phyloP scores from a whole-genome alignment of 2,113 vertebrate species.

The Jaculus jaculus region DNA sequence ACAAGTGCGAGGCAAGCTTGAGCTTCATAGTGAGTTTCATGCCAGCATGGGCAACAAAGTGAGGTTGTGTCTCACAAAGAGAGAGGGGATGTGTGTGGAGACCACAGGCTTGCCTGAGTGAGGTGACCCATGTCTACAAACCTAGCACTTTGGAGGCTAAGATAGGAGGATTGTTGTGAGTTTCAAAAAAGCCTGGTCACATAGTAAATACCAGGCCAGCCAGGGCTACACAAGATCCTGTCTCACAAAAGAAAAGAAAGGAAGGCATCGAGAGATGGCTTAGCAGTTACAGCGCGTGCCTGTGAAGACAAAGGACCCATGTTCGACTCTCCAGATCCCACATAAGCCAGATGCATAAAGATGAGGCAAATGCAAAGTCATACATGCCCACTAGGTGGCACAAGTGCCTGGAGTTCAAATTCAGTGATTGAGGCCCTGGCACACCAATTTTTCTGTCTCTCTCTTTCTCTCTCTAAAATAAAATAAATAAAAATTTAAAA shows the following conservation, averaged over 20 bases:
- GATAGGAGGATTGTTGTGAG: neutral
- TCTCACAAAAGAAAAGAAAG: no score
- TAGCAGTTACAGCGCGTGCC: no score
- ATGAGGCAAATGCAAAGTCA: no score
- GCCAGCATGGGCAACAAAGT: neutral
- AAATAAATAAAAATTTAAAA: neutral
- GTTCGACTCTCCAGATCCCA: no score
- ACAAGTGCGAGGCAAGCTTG: neutral
- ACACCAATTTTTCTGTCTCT: neutral
- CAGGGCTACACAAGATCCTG: neutral
- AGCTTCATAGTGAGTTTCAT: neutral
- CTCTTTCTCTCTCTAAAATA: neutral
- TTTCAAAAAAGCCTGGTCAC: neutral
- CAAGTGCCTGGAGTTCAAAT: no score
- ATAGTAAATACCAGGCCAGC: no score
- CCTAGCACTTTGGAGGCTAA: neutral
- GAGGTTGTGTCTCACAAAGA: neutral
- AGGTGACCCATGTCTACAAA: neutral
- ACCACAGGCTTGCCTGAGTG: neutral
- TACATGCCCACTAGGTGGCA: no score
- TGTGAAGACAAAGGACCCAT: no score
- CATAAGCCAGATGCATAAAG: no score
- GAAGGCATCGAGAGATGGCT: no score
- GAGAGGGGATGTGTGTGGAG: no score
- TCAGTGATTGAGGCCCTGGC: no score